Evolutionary conservation across 2,888 invertebrate genomes (phyloP).

Genomic region (Agrochola macilenta): DNA sequence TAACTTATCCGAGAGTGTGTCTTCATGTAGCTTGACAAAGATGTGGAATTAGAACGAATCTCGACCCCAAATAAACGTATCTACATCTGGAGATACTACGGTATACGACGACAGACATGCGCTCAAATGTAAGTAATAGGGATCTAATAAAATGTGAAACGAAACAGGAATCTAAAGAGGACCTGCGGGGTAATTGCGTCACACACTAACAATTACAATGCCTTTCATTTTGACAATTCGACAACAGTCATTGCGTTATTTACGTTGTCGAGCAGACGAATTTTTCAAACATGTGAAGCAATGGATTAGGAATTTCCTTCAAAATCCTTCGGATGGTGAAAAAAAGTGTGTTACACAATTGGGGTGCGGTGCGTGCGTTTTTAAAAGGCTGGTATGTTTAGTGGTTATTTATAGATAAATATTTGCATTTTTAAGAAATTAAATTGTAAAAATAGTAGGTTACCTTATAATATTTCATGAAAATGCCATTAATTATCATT

Average conservation of each 20-base stretch:
- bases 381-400: neutral
- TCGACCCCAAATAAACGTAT: conserved; percentile 21
- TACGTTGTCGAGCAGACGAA: neutral
- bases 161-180: neutral
- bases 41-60: conserved; percentile 40
- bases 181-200: neutral
- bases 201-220: neutral
- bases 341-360: too few relatives aligned
- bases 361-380: neutral
- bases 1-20: conserved; percentile 48
- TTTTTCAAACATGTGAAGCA: neutral
- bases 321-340: too few relatives aligned
- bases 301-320: neutral
- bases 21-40: conserved; percentile 35
- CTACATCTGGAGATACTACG: conserved; percentile 1
- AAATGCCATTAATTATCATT: neutral
- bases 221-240: neutral
- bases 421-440: neutral
- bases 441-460: neutral
- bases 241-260: neutral
- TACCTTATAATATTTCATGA: neutral
- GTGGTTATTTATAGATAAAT: neutral
- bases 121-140: neutral
- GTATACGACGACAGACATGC: neutral
- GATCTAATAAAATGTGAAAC: neutral